Conservation (phyloP, 2,113 vertebrate species). For the Myrmecophaga tridactyla region DNA sequence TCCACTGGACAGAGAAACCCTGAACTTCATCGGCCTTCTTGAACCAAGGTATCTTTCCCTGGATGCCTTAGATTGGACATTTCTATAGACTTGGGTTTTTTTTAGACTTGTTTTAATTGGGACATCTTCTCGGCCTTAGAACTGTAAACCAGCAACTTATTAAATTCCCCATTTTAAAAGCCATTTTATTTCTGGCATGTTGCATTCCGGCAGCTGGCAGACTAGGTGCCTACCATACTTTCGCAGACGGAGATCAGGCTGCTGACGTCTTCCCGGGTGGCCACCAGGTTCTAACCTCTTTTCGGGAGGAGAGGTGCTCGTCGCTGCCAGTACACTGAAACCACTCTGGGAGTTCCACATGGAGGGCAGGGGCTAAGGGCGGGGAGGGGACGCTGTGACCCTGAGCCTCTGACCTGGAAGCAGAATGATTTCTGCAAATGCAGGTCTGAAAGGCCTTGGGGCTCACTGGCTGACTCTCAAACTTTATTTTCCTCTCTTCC, state of each 20-base stretch:
- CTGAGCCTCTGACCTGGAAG: constrained; percentile 71
- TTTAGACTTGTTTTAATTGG: no score
- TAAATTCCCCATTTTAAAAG: no score
- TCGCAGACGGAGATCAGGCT: constrained; percentile 80
- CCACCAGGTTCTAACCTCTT: constrained; percentile 86
- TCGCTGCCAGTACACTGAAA: constrained; percentile 80
- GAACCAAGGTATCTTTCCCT: no score
- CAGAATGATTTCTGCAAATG: constrained; percentile 70
- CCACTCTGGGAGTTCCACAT: constrained; percentile 75
- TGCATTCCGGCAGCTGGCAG: no score
- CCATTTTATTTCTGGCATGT: no score
- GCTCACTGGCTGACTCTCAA: constrained; percentile 77
- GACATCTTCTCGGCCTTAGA: no score
- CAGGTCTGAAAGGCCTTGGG: constrained; percentile 76
- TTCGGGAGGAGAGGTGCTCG: constrained; percentile 78
- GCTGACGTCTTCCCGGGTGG: constrained; percentile 81
- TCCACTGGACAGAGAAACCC: no score
- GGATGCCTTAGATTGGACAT: no score
- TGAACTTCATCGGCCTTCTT: no score
- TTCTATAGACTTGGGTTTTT: no score
- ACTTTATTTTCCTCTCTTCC: constrained; percentile 47
- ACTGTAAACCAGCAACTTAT: no score
- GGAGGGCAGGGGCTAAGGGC: constrained; percentile 55
- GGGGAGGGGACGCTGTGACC: constrained; percentile 76
- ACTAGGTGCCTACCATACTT: constrained; percentile 68